Conservation (phyloP, 2,797 vertebrate genomes). For the Syngnathus rostellatus region DNA sequence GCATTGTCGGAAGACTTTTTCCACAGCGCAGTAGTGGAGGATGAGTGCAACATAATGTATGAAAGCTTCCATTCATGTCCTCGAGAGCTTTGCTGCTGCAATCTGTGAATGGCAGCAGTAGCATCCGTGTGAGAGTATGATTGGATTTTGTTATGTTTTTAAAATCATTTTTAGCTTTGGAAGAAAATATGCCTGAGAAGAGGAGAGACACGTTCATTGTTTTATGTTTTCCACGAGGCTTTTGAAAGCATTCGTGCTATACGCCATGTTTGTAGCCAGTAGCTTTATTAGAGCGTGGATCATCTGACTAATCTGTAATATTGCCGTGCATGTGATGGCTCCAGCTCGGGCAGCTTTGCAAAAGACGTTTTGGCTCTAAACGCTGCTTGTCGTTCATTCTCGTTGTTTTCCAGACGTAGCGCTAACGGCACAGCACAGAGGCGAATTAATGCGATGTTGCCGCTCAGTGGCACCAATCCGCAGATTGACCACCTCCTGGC, state of each 20-base stretch:
- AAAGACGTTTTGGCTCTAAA: background rate
- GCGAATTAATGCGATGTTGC: conserved; percentile 57
- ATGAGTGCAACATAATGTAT: background rate
- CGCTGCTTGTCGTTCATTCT: conserved; percentile 37
- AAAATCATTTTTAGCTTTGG: background rate
- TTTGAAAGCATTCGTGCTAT: conserved; percentile 5
- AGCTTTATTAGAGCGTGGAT: conserved; percentile 19
- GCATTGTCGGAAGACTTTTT: background rate
- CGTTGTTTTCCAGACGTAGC: conserved; percentile 19
- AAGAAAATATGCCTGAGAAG: background rate
- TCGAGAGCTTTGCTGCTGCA: background rate
- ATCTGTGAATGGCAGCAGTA: background rate
- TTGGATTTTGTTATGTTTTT: background rate
- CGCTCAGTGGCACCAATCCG: conserved; percentile 54
- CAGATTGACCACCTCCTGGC: conserved; percentile 52
- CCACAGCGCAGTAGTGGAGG: background rate
- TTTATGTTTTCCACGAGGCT: background rate
- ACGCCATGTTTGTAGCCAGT: conserved; percentile 5
- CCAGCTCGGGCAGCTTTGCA: conserved; percentile 24
- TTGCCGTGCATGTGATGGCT: conserved; percentile 18
- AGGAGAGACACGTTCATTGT: background rate
- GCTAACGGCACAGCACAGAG: conserved; percentile 43
- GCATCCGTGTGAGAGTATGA: background rate
- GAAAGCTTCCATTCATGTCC: background rate
- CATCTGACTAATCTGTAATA: conserved; percentile 24